Base-by-base conservation (phyloP, 2,113 vertebrate species). In the Bungarus multicinctus region DNA sequence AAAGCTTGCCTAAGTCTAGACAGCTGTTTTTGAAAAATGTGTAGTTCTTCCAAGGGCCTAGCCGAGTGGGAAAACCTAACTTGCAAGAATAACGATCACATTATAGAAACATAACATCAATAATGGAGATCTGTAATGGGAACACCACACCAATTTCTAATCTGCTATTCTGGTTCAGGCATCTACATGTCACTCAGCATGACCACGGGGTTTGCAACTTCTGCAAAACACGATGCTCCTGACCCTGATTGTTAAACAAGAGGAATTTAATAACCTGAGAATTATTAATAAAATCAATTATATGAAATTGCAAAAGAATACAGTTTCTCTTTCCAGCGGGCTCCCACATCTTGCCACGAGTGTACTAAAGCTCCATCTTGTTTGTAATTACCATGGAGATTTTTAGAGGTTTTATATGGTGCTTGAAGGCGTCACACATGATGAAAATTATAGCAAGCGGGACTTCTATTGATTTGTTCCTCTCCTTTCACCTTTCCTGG, bases 21-120 rank as follows among this genome's bases (percentile, higher is more conserved):
- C 85, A 87, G 85, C 45, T 58, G 64, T 64, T 92, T 89, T 89
- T 92, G 52, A 89, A 89, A 89, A 89, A 89, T 92, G 60, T 89
- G 69, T 20, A 89, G 64, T 45, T 30, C 22, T 45, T 89, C 57
- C 39, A n/a, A 4, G 30, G 34, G 43, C 64, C 23, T 55, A 18
- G 34, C 14, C 34, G 57, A 27, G 45, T 85, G 57, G 47, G 50
- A 64, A 60, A 92, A 45, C 34, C 74, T 55, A 39, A 14, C 45
- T 89, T 88, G 88, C 50, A 74, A 64, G 39, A 5, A 47, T n/a
- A 34, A 53, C 25, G 30, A 87, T 69, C 30, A 25, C 87, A 22
- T 30, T 81, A 27, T 16, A 81, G 91, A 45, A 92, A 92, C 22
- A 30, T 55, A 5, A 39, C 60, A 45, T 39, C 88, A 12, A 45